These are phyloP conservation scores for Oryzias curvinotus DNA, from an alignment of 2,113 vertebrate species.

Conservation along the genomic window DNA sequence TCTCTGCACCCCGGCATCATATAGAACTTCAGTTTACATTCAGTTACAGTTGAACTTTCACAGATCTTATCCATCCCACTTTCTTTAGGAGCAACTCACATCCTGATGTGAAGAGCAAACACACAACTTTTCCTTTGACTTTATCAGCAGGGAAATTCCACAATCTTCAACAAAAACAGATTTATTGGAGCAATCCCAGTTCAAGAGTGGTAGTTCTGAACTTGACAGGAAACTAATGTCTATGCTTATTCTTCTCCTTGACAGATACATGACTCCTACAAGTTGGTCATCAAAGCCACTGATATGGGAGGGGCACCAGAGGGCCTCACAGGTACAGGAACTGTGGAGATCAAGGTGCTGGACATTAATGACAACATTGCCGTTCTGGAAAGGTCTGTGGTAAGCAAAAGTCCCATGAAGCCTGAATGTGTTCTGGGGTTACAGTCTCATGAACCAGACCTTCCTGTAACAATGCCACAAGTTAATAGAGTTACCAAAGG, in stretches of 20 bases:
- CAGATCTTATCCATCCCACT: not conserved
- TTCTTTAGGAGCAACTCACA: no score
- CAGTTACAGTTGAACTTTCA: not conserved
- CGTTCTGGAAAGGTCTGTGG: slow-evolving; percentile 66
- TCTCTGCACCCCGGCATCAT: not conserved
- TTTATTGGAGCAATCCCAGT: not conserved
- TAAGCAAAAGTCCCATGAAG: no score
- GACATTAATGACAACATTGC: slow-evolving; percentile 79
- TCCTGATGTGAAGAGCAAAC: no score
- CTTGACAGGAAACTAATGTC: not conserved
- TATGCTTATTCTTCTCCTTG: not conserved
- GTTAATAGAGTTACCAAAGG: no score
- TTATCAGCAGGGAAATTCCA: no score
- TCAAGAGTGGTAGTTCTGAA: not conserved
- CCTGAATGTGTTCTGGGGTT: no score
- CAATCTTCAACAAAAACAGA: no score
- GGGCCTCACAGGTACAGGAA: slow-evolving; percentile 69
- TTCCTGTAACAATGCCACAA: no score
- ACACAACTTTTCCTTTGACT: no score
- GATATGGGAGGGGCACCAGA: slow-evolving; percentile 56
- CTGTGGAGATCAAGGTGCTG: slow-evolving; percentile 64
- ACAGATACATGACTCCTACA: slow-evolving; percentile 43
- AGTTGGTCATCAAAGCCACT: slow-evolving; percentile 53
- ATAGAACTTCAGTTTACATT: not conserved
- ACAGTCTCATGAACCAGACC: no score